Evolutionary conservation across 2,888 invertebrate genomes (phyloP), one percentile per base, ranked within the genome.

Genomic region (Orthosia incerta): DNA sequence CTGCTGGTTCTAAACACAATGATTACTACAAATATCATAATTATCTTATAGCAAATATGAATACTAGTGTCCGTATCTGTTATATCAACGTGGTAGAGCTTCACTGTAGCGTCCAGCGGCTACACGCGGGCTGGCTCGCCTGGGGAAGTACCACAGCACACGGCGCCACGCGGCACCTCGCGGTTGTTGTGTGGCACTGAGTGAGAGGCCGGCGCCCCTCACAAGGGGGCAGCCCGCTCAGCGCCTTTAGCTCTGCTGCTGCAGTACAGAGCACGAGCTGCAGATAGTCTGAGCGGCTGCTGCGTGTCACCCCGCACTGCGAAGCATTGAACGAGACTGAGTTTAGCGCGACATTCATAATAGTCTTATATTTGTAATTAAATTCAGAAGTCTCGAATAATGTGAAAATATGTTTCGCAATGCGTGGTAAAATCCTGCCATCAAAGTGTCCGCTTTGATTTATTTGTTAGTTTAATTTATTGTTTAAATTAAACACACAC

Each of bases 141-240:
- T 81, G 78, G 78, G 78, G 78, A 67, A 74, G 78, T 80, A 80
- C 78, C 78, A 62, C 78, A 64, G 81, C 78, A 48, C 78, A 78
- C 78, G 20, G 63, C 11, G n/a, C n/a, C n/a, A 46, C 31, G 60
- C 60, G 16, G n/a, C 23, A 26, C 7, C 48, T 13, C 7, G 62
- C 0, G 13, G n/a, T 26, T 23, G 63, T n/a, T n/a, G 20, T 26
- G 46, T n/a, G 4, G 39, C 61, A 59, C 53, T n/a, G 23, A 18
- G 80, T 80, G 77, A 74, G 80, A 60, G 80, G 23, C 80, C 80
- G 77, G 80, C 51, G 80, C 75, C 77, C 74, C 15, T n/a, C n/a
- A n/a, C n/a, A n/a, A n/a, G n/a, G n/a, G n/a, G n/a, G n/a, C n/a
- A 26, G 26, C 26, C 26, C 26, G 26, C 26, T 26, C 3, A 26